phyloP scores from a whole-genome alignment of 1,140 invertebrate genomes.

The Carposina sasakii region DNA sequence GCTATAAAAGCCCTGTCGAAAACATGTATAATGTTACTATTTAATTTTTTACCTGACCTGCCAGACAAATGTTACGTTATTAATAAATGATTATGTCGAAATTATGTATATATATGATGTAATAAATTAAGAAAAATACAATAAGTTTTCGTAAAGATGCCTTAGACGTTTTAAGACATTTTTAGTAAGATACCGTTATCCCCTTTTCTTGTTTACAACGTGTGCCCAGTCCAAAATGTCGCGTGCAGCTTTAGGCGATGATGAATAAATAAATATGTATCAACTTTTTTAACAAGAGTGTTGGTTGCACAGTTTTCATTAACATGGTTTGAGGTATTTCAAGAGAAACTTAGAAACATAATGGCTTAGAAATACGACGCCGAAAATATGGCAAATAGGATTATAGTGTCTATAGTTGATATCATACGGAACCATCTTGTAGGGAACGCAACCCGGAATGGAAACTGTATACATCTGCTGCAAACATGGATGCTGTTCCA shows the following conservation, averaged over 20 bases:
- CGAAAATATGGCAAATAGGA: constrained; percentile 55
- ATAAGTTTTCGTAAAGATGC: constrained; percentile 68
- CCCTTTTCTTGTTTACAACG: constrained; percentile 29
- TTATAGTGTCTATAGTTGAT: constrained; percentile 55
- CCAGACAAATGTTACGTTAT: constrained; percentile 60
- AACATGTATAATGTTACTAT: constrained; percentile 43
- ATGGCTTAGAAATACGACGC: constrained; percentile 47
- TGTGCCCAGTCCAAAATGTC: constrained; percentile 13
- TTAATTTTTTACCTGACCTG: constrained; percentile 55
- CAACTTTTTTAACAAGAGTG: constrained; percentile 49
- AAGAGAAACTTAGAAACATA: constrained; percentile 48
- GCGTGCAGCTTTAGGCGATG: constrained; percentile 13
- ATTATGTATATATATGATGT: constrained; percentile 71
- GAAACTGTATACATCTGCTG: constrained; percentile 39
- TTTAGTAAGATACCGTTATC: constrained; percentile 40
- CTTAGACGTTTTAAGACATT: constrained; percentile 60
- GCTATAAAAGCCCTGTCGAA: constrained; percentile 34
- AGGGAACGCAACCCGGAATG: not conserved
- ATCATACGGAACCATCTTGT: constrained; percentile 29
- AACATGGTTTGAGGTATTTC: constrained; percentile 60
- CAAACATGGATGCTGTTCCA: constrained; percentile 44
- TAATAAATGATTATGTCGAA: constrained; percentile 61
- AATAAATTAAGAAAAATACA: constrained; percentile 70
- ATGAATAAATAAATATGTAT: too few relatives aligned
- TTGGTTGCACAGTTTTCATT: constrained; percentile 53